A percentile compares a stretch with the other conserved stretches of the same genome.
These are phyloP conservation scores for Bubo scandiacus DNA, from an alignment of 2,113 vertebrate genomes.

Conservation along the genomic window DNA sequence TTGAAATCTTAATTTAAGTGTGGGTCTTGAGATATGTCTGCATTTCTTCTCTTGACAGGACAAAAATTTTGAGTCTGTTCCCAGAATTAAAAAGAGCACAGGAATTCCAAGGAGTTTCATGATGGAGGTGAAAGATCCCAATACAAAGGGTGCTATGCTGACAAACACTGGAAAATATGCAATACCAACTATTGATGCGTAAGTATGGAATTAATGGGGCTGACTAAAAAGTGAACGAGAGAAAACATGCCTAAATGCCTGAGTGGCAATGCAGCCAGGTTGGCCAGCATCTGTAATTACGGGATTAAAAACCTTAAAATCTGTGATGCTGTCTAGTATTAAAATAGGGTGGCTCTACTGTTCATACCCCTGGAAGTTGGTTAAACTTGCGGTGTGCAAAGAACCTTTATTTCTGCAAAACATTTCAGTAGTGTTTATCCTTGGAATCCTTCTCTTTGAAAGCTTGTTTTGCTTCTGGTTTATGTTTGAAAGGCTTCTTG, in stretches of 20 bases:
- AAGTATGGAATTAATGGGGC: constrained; percentile 62
- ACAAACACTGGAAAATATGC: constrained; percentile 95
- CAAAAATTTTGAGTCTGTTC: constrained; percentile 87
- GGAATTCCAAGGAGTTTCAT: constrained; percentile 97
- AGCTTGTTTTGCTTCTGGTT: neutral
- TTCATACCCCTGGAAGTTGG: neutral
- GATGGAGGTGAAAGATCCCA: constrained; percentile 96
- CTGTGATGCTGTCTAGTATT: neutral
- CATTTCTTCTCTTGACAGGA: constrained; percentile 75
- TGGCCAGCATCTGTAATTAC: neutral
- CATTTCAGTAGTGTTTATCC: neutral
- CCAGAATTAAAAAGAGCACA: constrained; percentile 94
- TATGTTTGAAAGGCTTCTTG: neutral
- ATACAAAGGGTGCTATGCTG: constrained; percentile 94
- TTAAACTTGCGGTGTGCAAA: neutral
- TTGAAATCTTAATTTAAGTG: neutral
- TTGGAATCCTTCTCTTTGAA: neutral
- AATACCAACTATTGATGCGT: constrained; percentile 95
- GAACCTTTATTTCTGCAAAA: neutral
- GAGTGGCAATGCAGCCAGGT: neutral
- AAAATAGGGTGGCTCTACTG: neutral
- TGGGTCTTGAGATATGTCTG: neutral
- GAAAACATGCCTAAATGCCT: fast-evolving
- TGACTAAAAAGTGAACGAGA: neutral
- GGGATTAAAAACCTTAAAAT: neutral